Percentiles rank a stretch among this genome's conserved stretches.
These are phyloP conservation scores for Patella caerulea DNA, from an alignment of 2,888 invertebrate species.

Conservation along the genomic window DNA sequence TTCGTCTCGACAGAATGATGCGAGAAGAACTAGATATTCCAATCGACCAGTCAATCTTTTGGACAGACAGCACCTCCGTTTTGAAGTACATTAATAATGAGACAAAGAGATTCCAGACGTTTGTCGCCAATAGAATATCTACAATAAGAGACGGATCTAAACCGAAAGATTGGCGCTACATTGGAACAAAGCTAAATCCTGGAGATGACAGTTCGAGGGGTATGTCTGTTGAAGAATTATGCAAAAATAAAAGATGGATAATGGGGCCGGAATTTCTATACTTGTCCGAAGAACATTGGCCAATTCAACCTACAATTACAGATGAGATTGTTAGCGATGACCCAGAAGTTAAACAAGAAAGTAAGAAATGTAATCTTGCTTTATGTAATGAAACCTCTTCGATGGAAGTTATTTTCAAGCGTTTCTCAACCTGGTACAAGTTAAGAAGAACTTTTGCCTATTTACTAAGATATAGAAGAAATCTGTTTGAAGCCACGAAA, in stretches of 20 bases:
- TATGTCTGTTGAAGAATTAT: background rate
- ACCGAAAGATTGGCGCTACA: background rate
- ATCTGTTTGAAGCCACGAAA: background rate
- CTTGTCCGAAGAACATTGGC: background rate
- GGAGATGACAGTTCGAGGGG: conserved; percentile 1
- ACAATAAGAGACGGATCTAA: conserved; percentile 13
- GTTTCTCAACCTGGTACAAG: conserved; percentile 1
- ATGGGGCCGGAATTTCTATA: conserved; percentile 4
- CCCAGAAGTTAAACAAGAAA: conserved; percentile 12
- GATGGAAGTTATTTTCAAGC: background rate
- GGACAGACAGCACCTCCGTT: conserved; percentile 2
- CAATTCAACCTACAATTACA: background rate
- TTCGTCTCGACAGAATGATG: background rate
- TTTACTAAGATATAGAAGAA: background rate
- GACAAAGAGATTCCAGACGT: conserved; percentile 14
- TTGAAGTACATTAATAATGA: conserved; percentile 16
- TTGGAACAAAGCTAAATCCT: background rate
- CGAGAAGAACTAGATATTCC: background rate
- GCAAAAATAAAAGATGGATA: background rate
- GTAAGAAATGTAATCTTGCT: background rate
- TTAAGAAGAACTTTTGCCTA: background rate
- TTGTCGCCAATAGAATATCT: conserved; percentile 15
- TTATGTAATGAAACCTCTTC: background rate
- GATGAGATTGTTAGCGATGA: background rate
- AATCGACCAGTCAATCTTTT: background rate